Evolutionary conservation across 64 coral and sea anemone genomes (phyloP), one percentile per base, ranked within the genome.

Genomic region (Trachythela sp.): DNA sequence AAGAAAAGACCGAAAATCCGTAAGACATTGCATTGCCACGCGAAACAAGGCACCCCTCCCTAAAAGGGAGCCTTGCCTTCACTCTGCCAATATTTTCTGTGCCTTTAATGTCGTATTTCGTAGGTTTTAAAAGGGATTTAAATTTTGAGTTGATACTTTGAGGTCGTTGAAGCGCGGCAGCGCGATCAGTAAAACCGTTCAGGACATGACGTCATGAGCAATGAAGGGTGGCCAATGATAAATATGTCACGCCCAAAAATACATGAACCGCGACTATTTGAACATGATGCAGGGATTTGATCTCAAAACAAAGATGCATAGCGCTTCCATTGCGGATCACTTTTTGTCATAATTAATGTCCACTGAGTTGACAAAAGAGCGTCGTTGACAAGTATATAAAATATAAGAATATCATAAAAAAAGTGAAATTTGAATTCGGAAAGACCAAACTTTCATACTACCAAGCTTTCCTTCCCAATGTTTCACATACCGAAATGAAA

Each of bases 191-290:
- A 27, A 64, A 64, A 64, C 56, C 56, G 56, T 64, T 64, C 56
- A 64, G 56, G 56, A 64, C 56, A 64, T 64, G 56, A 64, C 56
- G 56, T 64, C 56, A 64, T 64, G 56, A 27, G 56, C 17, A 64
- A 64, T 64, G 56, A 27, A 64, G 56, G 56, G 56, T 64, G 56
- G 22, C 56, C 56, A 64, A 64, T 10, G 15, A 26, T 22, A 64
- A 64, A 64, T 64, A 64, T n/a, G 26, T 64, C 56, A 64, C 56
- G 56, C 56, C 4, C 56, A 64, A 27, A 26, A 64, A 64, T 64
- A 64, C 56, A 64, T 26, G 56, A 64, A 26, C 20, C 24, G 56
- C 56, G 17, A 64, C 56, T 6, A 59, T 59, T 59, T 59, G 24
- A 59, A 17, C 20, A 64, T 20, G 26, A 64, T 64, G 4, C 42